A percentile compares a stretch with the other conserved stretches of the same genome.
Evolutionary conservation across 1,140 invertebrate genomes (phyloP).

Genomic region (Caenorhabditis briggsae): DNA sequence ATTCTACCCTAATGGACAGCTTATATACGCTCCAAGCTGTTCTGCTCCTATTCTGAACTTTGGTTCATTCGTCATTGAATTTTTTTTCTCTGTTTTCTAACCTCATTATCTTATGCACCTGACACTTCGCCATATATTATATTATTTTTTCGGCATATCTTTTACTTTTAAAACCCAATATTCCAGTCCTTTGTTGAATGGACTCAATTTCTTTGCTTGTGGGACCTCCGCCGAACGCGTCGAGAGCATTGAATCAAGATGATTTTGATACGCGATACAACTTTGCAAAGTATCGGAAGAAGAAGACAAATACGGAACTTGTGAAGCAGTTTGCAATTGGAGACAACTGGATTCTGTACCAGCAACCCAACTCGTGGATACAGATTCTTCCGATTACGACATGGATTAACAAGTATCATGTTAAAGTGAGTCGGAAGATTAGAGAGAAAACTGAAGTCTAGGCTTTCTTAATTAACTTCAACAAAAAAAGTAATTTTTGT

Average conservation of each 20-base stretch:
- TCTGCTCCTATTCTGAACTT: no score
- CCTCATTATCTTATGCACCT: no score
- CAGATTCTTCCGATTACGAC: slow-evolving; percentile 27
- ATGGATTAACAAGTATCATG: slow-evolving; percentile 48
- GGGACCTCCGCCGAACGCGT: slow-evolving; percentile 3
- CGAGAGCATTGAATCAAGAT: slow-evolving; percentile 21
- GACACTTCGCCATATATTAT: no score
- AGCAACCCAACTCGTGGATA: slow-evolving; percentile 8
- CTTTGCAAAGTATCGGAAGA: slow-evolving; percentile 44
- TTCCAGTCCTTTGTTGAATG: slow-evolving; percentile 7
- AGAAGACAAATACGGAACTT: slow-evolving; percentile 40
- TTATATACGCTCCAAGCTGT: background rate
- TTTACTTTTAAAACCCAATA: background rate
- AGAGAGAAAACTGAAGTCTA: no score
- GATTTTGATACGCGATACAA: slow-evolving; percentile 39
- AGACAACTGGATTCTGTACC: slow-evolving; percentile 11
- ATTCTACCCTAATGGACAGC: background rate
- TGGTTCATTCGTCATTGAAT: no score
- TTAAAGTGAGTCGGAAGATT: background rate
- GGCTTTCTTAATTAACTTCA: no score
- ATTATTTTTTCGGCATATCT: background rate
- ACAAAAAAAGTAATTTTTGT: no score
- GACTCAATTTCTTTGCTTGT: slow-evolving; percentile 37
- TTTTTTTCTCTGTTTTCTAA: no score
- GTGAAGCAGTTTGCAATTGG: slow-evolving; percentile 29